Evolutionary conservation across 1,140 invertebrate species (phyloP), one percentile per base, ranked within the genome.

Genomic region (Oedothorax gibbosus): DNA sequence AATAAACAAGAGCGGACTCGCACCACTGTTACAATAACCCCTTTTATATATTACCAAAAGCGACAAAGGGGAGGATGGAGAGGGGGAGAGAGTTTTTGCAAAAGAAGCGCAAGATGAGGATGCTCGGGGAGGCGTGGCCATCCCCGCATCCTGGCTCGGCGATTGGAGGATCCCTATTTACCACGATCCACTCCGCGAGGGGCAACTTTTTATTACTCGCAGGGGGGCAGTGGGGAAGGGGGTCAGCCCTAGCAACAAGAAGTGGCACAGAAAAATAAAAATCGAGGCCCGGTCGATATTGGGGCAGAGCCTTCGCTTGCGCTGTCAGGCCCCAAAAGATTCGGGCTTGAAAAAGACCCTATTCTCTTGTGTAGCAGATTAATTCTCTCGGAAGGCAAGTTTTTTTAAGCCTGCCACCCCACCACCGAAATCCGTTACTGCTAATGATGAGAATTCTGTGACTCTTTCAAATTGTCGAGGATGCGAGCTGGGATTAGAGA

Each of bases 201-300:
- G 50, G 54, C 53, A 56, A 71, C 66, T 81, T 81, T 81, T 81
- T 81, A 71, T 71, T 50, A 60, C 66, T 18, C 21, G 50, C 56
- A 18, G 56, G 54, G 56, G 53, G 21, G 15, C 6, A 14, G 21
- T 12, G 64, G 76, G 77, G 20, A 20, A 35, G 60, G 11, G 11
- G 64, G 18, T 53, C 78, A 81, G 18, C 78, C 78, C 50, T 81
- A 81, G 78, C 78, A 81, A 81, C 78, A 71, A 81, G 78, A 81
- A 79, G 64, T 79, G 77, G 51, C 50, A 20, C 57, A 60, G 50
- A 62, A 64, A 79, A 68, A 68, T 66, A 79, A 77, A 81, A 79
- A 20, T 57, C 60, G 51, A 71, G 71, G 69, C 8, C 64, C 53
- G 78, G 65, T 81, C 78, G 78, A 81, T 81, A 81, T 54, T 53